A percentile compares a stretch with the other conserved stretches of the same genome.
Evolutionary conservation across 2,888 invertebrate genomes (phyloP).

Genomic region (Blastobasis lacticolella): DNA sequence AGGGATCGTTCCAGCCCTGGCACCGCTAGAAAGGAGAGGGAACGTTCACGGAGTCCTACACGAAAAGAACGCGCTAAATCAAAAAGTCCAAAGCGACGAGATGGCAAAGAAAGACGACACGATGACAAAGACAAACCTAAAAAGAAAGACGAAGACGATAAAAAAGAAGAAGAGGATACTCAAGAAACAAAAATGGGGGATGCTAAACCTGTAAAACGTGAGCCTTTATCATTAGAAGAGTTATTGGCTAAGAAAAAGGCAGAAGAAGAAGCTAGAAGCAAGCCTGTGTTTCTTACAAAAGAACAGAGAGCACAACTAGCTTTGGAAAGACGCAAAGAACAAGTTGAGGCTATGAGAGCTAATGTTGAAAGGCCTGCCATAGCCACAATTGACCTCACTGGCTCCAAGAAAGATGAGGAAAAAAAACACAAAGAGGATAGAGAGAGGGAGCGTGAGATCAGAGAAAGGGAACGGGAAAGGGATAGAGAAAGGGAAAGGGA

Average conservation of each 20-base stretch:
- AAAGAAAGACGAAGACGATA: constrained; percentile 41
- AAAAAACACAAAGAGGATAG: constrained; percentile 54
- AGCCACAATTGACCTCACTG: constrained; percentile 62
- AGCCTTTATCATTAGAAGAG: constrained; percentile 97
- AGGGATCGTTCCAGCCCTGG: constrained; percentile 35
- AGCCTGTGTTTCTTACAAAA: constrained; percentile 97
- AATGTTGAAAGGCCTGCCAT: constrained; percentile 69
- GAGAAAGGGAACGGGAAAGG: constrained; percentile 60
- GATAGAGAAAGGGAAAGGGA: constrained; percentile 61
- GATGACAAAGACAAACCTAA: constrained; percentile 64
- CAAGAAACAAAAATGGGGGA: constrained; percentile 57
- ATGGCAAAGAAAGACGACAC: constrained; percentile 43
- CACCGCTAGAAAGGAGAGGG: constrained; percentile 38
- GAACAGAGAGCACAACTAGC: constrained; percentile 95
- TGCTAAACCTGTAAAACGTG: constrained; percentile 63
- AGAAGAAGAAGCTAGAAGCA: constrained; percentile 94
- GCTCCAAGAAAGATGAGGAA: constrained; percentile 64
- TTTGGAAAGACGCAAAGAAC: constrained; percentile 89
- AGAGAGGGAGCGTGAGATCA: constrained; percentile 38
- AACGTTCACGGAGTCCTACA: constrained; percentile 45
- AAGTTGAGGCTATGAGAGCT: constrained; percentile 87
- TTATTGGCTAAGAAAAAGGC: constrained; percentile 96
- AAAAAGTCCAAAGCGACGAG: constrained; percentile 56
- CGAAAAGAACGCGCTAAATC: constrained; percentile 43
- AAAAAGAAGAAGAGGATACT: constrained; percentile 49